Evolutionary conservation across 1,140 invertebrate genomes (phyloP), one percentile per base, ranked within the genome.

Genomic region (Heterodera schachtii): DNA sequence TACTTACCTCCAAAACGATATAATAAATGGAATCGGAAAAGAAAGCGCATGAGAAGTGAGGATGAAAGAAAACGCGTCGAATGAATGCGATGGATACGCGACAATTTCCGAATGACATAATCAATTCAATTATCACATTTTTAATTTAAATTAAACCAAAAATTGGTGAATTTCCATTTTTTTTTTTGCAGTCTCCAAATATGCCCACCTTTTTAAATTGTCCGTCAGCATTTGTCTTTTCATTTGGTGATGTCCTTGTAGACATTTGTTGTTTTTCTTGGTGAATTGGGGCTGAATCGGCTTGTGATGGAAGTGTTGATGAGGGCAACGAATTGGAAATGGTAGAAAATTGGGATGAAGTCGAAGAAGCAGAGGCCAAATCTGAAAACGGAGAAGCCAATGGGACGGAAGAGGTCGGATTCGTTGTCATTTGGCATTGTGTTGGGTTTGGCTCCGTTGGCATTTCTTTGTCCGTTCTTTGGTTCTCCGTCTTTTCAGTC

Each of bases 201-300:
- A 52, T 11, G 69, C 31, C 69, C 69, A 71, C 69, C 69, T 71
- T 71, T 71, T 71, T 71, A 41, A 71, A 71, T 2, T 43, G 43
- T 43, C 31, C 9, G 44, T 71, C 69, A 3, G 69, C 31, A 13
- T 41, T 46, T 3, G 69, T 71, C 6, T 41, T 71, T 46, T 71
- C 44, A 71, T 11, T 46, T 1, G 41, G 69, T 2, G 69, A 1
- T 46, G 69, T 41, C 0, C 1, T 69, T 69, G n/a, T 69, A 31
- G 31, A 31, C 31, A 31, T 31, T 31, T 31, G 31, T 31, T 31
- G 31, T 31, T 31, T 31, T 31, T 31, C 31, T 31, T 0, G 31
- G 31, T 0, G 0, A 31, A 31, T 31, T 8, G 16, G 6, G 6
- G 52, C 52, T 2, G 52, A 9, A 52, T 71, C 2, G 1, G 6